phyloP scores from a whole-genome alignment of 2,888 invertebrate genomes.

The Leptinotarsa haldemani region DNA sequence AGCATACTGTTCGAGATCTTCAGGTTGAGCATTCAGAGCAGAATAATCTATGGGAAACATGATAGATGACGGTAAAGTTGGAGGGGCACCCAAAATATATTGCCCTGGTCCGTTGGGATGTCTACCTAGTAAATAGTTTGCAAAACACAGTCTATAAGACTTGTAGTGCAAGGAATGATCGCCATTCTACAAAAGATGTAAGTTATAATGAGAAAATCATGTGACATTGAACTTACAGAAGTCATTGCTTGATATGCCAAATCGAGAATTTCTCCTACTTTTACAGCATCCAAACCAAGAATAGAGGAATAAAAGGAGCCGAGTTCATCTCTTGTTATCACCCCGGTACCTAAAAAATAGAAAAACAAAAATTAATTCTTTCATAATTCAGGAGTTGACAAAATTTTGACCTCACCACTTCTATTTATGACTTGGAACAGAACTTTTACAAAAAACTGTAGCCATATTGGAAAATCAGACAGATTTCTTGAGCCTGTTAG shows the following conservation, averaged over 20 bases:
- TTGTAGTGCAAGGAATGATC: constrained; percentile 75
- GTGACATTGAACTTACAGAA: constrained; percentile 70
- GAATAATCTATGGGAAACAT: constrained; percentile 82
- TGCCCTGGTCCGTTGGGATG: constrained; percentile 82
- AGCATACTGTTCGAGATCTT: constrained; percentile 77
- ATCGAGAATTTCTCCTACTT: constrained; percentile 75
- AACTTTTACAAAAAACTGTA: constrained; percentile 80
- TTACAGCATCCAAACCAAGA: constrained; percentile 72
- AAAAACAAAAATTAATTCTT: neutral
- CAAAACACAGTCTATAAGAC: constrained; percentile 79
- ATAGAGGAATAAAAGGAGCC: constrained; percentile 79
- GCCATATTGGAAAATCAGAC: constrained; percentile 77
- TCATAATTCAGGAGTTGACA: neutral
- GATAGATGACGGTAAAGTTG: constrained; percentile 69
- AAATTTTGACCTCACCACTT: constrained; percentile 67
- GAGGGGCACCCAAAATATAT: constrained; percentile 76
- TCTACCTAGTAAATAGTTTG: constrained; percentile 80
- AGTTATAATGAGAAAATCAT: constrained; percentile 19
- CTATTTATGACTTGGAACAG: constrained; percentile 78
- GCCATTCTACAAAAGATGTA: constrained; percentile 72
- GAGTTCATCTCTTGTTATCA: constrained; percentile 75
- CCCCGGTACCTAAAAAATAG: constrained; percentile 69
- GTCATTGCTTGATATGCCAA: constrained; percentile 79
- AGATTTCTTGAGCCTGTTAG: constrained; percentile 68
- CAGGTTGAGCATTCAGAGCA: constrained; percentile 77